Evolutionary conservation across 1,140 invertebrate genomes (phyloP), one percentile per base, ranked within the genome.

Genomic region (Drosophila mayri): DNA sequence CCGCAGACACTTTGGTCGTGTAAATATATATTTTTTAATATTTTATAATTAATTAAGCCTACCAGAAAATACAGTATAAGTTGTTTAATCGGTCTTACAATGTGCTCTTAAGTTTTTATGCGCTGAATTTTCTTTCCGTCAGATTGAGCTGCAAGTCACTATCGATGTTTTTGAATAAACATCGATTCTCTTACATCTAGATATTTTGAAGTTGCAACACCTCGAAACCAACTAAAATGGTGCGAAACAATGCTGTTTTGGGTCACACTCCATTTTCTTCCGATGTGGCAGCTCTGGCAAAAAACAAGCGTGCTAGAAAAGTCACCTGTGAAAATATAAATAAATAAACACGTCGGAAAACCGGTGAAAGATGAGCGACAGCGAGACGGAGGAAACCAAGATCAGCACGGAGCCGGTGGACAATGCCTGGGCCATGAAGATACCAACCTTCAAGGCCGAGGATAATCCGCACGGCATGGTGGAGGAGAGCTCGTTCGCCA

Each of bases 361-460:
- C 1, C 7, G 12, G 5, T 37, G 18, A 41, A 76, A 47, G 41
- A 92, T 92, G 91, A 88, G 75, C 59, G 92, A 92, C 37, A 79
- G 28, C 44, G 91, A 92, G 52, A 41, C 46, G 22, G 88, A 91
- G 9, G 75, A 65, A 12, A 49, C 58, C 2, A 70, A 79, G 25
- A 70, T 37, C 9, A 82, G 60, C 3, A 94, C 92, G 0, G 94
- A 93, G 9, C 95, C 95, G 1, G 94, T 98, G 11, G 96, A 97
- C 46, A 96, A 98, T 94, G 97, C 97, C 0, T 98, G 97, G 97
- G 93, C 95, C 25, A 93, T 98, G 94, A 98, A 98, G 95, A 96
- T 99, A 71, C 98, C 97, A 3, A 94, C 95, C 90, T 99, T 99
- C 92, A 97, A 95, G 59, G 95, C 95, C 35, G 96, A 98, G 91